Conservation (phyloP, 2,797 vertebrate species). For the Psittacula derbiana region DNA sequence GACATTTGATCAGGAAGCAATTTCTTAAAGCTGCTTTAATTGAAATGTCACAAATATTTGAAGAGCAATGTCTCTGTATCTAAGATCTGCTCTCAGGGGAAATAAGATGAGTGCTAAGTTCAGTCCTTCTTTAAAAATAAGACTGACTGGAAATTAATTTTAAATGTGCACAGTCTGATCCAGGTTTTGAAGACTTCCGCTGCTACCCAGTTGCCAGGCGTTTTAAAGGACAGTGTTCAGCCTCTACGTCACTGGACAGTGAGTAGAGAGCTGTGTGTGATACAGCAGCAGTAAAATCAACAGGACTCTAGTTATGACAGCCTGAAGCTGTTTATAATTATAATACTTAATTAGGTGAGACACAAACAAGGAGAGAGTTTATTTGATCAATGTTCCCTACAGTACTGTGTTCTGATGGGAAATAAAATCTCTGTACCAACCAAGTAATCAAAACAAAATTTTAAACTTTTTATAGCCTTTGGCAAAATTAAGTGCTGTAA, state of each 20-base stretch:
- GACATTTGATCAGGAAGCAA: slow-evolving; percentile 45
- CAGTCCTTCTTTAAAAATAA: neutral
- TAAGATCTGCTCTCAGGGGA: neutral
- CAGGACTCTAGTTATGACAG: slow-evolving; percentile 27
- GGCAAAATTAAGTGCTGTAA: neutral
- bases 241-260: neutral
- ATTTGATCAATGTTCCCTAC: neutral
- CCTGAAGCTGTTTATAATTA: slow-evolving; percentile 32
- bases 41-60: neutral
- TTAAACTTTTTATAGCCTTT: neutral
- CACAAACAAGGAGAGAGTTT: slow-evolving; percentile 25
- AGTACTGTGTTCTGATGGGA: neutral
- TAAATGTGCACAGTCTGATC: neutral
- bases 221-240: neutral
- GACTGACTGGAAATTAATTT: neutral
- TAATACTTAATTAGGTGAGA: slow-evolving; percentile 26
- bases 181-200: neutral
- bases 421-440: neutral
- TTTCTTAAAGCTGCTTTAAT: slow-evolving; percentile 7
- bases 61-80: neutral
- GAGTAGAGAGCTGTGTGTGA: neutral
- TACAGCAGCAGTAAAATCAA: neutral
- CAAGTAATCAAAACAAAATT: neutral
- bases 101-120: neutral
- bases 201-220: neutral